Evolutionary conservation across 2,113 vertebrate genomes (phyloP).

Genomic region (Centropristis striata): DNA sequence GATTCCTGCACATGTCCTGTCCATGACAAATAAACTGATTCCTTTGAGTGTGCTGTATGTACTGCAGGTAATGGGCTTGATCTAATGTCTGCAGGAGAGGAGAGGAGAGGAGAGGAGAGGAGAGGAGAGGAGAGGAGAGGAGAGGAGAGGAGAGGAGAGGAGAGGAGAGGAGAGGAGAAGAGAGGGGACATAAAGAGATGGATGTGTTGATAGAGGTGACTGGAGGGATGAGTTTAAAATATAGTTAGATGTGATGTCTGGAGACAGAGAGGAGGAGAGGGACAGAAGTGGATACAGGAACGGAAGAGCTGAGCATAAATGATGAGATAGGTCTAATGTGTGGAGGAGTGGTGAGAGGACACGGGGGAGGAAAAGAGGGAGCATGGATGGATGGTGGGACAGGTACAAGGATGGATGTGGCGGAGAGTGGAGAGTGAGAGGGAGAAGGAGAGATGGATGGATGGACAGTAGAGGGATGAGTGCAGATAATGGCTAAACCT

Average conservation of each 20-base stretch:
- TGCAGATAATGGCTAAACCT: slow-evolving; percentile 81
- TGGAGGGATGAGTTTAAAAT: slow-evolving; percentile 72
- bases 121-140: slow-evolving; percentile 33
- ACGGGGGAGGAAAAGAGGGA: slow-evolving; percentile 23
- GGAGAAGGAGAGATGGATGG: slow-evolving; percentile 63
- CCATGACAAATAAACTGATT: slow-evolving; percentile 61
- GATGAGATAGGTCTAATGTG: slow-evolving; percentile 70
- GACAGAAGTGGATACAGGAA: slow-evolving; percentile 36
- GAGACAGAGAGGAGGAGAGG: slow-evolving; percentile 54
- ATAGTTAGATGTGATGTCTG: slow-evolving; percentile 69
- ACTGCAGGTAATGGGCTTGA: slow-evolving; percentile 64
- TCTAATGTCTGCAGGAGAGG: slow-evolving; percentile 56
- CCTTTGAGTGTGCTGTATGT: slow-evolving; percentile 51
- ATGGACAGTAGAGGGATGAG: slow-evolving; percentile 74
- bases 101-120: slow-evolving; percentile 26
- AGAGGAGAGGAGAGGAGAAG: slow-evolving; percentile 27
- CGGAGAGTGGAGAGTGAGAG: slow-evolving; percentile 44
- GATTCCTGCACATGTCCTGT: slow-evolving; percentile 48
- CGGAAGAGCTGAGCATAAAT: slow-evolving; percentile 60
- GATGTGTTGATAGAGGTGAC: slow-evolving; percentile 68
- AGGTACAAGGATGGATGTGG: slow-evolving; percentile 62
- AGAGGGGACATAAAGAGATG: slow-evolving; percentile 56
- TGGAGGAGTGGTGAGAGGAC: slow-evolving; percentile 67
- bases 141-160: slow-evolving; percentile 38
- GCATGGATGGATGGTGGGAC: slow-evolving; percentile 49